These are phyloP conservation scores for Dysidea cf. avara DNA, from an alignment of 37 sponge, comb jelly and placozoan species.

Conservation along the genomic window DNA sequence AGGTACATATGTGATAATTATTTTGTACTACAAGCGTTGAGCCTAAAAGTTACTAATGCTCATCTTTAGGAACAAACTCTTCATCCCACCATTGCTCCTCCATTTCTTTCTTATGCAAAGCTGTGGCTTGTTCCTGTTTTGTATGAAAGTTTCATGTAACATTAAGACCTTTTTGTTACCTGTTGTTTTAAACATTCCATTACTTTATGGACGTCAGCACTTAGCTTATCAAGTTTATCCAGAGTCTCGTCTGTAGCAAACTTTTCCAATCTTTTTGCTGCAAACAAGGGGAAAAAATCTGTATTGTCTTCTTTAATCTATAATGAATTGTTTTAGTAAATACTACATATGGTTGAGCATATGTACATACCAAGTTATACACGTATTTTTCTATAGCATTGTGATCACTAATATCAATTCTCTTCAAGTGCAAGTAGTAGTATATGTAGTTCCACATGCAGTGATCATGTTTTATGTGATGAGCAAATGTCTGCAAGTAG, in stretches of 20 bases:
- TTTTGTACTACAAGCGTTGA: too few relatives aligned
- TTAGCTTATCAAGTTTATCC: constrained; percentile 44
- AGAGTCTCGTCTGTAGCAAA: constrained; percentile 42
- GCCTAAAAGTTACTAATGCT: too few relatives aligned
- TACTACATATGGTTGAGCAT: too few relatives aligned
- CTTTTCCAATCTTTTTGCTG: constrained; percentile 41
- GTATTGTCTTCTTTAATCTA: constrained; percentile 40
- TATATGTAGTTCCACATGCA: constrained; percentile 64
- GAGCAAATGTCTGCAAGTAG: constrained; percentile 24
- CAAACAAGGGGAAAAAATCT: constrained; percentile 51
- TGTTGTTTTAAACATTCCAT: constrained; percentile 17
- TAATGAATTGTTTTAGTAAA: background rate
- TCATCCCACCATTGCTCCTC: too few relatives aligned
- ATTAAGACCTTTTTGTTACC: too few relatives aligned
- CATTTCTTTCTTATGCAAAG: too few relatives aligned
- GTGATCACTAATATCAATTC: too few relatives aligned
- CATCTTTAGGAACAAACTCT: too few relatives aligned
- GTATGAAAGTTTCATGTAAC: too few relatives aligned
- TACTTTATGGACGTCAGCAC: constrained; percentile 16
- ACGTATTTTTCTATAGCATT: constrained; percentile 42
- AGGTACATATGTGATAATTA: too few relatives aligned
- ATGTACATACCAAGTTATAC: constrained; percentile 14
- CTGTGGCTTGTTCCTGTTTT: too few relatives aligned
- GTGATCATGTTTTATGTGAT: constrained; percentile 54
- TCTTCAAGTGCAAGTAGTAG: constrained; percentile 35